These are phyloP conservation scores for Anthoscopus minutus DNA, from an alignment of 2,113 vertebrate genomes.

Conservation along the genomic window DNA sequence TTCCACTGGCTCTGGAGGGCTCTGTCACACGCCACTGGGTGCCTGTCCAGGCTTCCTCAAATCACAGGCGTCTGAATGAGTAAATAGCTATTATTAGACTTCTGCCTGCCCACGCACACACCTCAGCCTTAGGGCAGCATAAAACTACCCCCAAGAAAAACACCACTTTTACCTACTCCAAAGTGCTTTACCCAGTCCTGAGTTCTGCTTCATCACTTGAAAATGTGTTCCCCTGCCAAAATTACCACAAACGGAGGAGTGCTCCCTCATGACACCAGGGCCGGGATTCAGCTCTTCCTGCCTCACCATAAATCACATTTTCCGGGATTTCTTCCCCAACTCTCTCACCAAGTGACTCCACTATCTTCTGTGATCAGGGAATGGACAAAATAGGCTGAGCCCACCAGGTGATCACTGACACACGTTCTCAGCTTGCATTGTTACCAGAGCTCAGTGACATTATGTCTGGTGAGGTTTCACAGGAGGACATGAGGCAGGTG, in stretches of 20 bases:
- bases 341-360: not conserved
- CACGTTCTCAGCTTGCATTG: not conserved
- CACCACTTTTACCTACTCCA: not conserved
- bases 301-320: not conserved
- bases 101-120: not conserved
- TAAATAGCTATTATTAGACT: slow-evolving; percentile 50
- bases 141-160: not conserved
- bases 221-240: not conserved
- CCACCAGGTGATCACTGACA: not conserved
- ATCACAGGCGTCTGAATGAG: not conserved
- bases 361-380: not conserved
- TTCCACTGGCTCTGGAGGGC: not conserved
- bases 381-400: not conserved
- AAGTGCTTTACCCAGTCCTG: not conserved
- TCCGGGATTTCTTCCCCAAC: not conserved
- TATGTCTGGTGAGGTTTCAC: fast-evolving
- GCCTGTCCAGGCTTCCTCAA: not conserved
- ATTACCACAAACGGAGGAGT: not conserved
- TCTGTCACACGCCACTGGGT: slow-evolving; percentile 11
- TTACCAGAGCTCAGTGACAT: not conserved
- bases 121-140: not conserved
- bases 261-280: not conserved
- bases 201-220: not conserved
- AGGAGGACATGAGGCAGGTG: not conserved
- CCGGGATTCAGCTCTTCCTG: not conserved